Conservation (phyloP, 2,888 invertebrate genomes). For the Lycocerus yunnanus region DNA sequence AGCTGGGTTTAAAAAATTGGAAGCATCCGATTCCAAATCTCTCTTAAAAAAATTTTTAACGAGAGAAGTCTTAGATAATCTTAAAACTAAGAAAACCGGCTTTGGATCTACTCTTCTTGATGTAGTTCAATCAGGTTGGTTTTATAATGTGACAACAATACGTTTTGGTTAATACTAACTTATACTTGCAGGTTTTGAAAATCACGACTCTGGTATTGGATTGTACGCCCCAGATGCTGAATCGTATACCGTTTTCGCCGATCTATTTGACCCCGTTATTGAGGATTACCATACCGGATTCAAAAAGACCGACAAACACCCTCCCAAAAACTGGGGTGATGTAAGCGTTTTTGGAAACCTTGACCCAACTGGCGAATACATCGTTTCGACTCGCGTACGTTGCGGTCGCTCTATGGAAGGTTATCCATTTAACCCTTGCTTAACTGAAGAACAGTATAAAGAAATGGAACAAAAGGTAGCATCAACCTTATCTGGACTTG, state of each 20-base stretch:
- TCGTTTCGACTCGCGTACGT: slow-evolving; percentile 94
- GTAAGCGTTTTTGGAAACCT: slow-evolving; percentile 87
- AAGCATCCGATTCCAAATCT: slow-evolving; percentile 90
- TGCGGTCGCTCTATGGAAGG: slow-evolving; percentile 95
- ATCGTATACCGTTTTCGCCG: slow-evolving; percentile 88
- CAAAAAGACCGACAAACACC: slow-evolving; percentile 93
- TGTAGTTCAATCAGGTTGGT: slow-evolving; percentile 89
- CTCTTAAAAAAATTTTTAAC: slow-evolving; percentile 95
- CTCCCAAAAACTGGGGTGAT: slow-evolving; percentile 93
- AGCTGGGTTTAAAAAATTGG: slow-evolving; percentile 86
- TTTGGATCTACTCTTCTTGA: slow-evolving; percentile 93
- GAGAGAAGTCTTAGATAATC: slow-evolving; percentile 86
- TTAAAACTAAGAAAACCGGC: slow-evolving; percentile 91
- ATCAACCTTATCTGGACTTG: slow-evolving; percentile 77
- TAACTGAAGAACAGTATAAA: slow-evolving; percentile 95
- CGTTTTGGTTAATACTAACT: neutral
- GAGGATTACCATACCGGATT: slow-evolving; percentile 97
- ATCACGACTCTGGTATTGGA: slow-evolving; percentile 95
- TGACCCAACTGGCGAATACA: slow-evolving; percentile 88
- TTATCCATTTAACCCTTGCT: slow-evolving; percentile 97
- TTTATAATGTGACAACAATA: neutral
- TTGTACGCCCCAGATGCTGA: slow-evolving; percentile 98
- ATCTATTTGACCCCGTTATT: slow-evolving; percentile 96
- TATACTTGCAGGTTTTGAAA: slow-evolving; percentile 75
- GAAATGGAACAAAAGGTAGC: slow-evolving; percentile 95